These are phyloP conservation scores for Trachelus iudaicus DNA, from an alignment of 2,888 invertebrate genomes.

Conservation along the genomic window DNA sequence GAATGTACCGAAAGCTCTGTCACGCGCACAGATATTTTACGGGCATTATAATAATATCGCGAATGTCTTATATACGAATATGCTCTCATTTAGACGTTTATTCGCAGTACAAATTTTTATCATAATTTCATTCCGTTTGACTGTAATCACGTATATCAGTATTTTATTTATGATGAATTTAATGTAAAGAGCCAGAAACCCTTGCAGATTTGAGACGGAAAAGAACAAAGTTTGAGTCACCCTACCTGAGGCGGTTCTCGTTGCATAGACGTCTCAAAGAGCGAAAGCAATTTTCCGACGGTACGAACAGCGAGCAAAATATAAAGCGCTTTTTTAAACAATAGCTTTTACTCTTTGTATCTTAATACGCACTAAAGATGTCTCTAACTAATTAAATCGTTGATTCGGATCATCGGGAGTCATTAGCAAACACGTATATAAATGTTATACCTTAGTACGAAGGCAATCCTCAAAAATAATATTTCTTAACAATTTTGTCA, in stretches of 20 bases:
- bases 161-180: conserved; percentile 17
- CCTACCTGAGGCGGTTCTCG: conserved; percentile 55
- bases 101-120: neutral
- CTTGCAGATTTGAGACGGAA: conserved; percentile 60
- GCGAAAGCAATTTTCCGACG: conserved; percentile 58
- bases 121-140: neutral
- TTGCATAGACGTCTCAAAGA: conserved; percentile 57
- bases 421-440: neutral
- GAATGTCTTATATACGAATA: neutral
- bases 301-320: conserved; percentile 43
- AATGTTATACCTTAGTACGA: neutral
- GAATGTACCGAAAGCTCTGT: neutral
- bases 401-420: neutral
- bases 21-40: neutral
- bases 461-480: conserved; percentile 44
- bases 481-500: conserved; percentile 28
- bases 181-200: conserved; percentile 30
- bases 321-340: conserved; percentile 32
- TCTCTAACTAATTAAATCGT: neutral
- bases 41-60: neutral
- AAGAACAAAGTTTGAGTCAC: conserved; percentile 61
- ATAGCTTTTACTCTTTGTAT: conserved; percentile 24
- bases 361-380: conserved; percentile 23
- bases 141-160: conserved; percentile 11
- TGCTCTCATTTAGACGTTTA: neutral